Evolutionary conservation across 1,140 invertebrate species (phyloP).

Genomic region (Sitobion miscanthi): DNA sequence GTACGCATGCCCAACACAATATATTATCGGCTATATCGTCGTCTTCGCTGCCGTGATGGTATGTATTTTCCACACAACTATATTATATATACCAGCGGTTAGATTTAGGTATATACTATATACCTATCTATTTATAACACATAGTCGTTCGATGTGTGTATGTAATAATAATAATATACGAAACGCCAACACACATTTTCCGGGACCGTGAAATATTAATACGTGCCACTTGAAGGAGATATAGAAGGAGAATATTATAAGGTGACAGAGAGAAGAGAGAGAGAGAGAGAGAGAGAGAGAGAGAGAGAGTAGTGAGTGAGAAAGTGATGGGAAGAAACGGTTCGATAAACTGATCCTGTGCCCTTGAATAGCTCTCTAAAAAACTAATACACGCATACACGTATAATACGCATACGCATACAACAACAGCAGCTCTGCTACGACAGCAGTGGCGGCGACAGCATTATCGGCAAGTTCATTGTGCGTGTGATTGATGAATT

Average conservation of each 20-base stretch:
- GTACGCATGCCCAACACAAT: neutral
- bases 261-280: neutral
- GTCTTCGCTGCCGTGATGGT: slow-evolving; percentile 10
- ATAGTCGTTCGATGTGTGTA: neutral
- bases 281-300: neutral
- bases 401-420: neutral
- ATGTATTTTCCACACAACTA: neutral
- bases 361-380: slow-evolving; percentile 38
- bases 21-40: neutral
- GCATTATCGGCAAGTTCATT: slow-evolving; percentile 39
- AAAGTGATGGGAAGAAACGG: neutral
- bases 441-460: neutral
- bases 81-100: neutral
- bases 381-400: neutral
- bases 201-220: slow-evolving; percentile 53
- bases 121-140: neutral
- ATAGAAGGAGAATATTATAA: neutral
- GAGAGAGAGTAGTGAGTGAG: too few relatives aligned
- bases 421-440: neutral
- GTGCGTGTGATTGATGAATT: slow-evolving; percentile 46
- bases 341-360: slow-evolving; percentile 43
- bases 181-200: neutral
- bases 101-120: neutral
- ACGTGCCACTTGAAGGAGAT: neutral
- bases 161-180: neutral